Percentiles rank a stretch among this genome's conserved stretches.
phyloP scores from a whole-genome alignment of 2,797 vertebrate species.

The Scarus forsteni region DNA sequence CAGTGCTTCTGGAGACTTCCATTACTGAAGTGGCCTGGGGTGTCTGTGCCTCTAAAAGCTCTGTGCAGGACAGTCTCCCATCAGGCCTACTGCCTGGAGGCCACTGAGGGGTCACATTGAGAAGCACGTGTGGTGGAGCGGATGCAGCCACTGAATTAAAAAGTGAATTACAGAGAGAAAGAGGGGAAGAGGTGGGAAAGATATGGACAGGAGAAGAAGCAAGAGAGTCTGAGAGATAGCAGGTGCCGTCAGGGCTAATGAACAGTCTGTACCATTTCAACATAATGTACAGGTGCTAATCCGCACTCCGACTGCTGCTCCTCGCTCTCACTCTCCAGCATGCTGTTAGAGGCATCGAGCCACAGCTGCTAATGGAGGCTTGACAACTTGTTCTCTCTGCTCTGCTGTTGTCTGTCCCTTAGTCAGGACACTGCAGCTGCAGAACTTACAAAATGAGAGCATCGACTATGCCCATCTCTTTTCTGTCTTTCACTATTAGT shows the following conservation, averaged over 20 bases:
- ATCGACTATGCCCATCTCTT: too few relatives aligned
- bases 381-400: neutral
- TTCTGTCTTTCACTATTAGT: too few relatives aligned
- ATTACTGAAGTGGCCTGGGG: conserved; percentile 70
- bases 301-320: conserved; percentile 37
- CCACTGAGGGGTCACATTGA: conserved; percentile 65
- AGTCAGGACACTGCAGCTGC: conserved; percentile 8
- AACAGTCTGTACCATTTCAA: conserved; percentile 39
- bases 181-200: neutral
- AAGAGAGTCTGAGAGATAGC: neutral
- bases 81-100: conserved; percentile 59
- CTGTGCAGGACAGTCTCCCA: conserved; percentile 51
- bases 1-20: conserved; percentile 62
- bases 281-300: conserved; percentile 43
- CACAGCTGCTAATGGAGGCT: conserved; percentile 37
- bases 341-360: conserved; percentile 3
- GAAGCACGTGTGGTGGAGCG: conserved; percentile 58
- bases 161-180: conserved; percentile 5
- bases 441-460: neutral
- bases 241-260: conserved; percentile 36
- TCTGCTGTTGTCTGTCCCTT: neutral
- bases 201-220: conserved; percentile 6
- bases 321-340: conserved; percentile 10
- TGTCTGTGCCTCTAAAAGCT: conserved; percentile 69
- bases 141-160: conserved; percentile 23